These are phyloP conservation scores for Odontomyia ornata DNA, from an alignment of 2,888 invertebrate genomes.

Conservation along the genomic window DNA sequence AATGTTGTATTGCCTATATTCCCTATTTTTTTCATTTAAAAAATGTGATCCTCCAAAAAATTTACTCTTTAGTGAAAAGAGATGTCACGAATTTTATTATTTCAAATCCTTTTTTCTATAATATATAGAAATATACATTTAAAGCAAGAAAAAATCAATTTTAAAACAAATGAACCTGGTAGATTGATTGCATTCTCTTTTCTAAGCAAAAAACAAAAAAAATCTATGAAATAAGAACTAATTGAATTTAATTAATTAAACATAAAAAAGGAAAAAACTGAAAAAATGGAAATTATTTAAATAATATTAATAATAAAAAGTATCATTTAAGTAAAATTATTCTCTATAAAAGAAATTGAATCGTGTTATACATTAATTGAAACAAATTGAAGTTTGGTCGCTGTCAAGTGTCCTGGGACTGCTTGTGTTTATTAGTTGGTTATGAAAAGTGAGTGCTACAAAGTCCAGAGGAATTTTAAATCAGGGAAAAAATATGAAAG, in stretches of 20 bases:
- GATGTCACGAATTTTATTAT: constrained; percentile 14
- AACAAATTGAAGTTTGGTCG: background rate
- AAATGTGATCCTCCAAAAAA: background rate
- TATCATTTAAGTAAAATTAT: constrained; percentile 39
- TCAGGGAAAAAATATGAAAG: too few relatives aligned
- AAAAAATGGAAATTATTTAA: constrained; percentile 41
- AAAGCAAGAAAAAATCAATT: background rate
- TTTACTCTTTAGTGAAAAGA: background rate
- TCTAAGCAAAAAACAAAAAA: constrained; percentile 32
- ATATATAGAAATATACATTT: background rate
- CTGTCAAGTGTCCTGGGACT: too few relatives aligned
- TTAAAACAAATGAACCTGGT: constrained; percentile 31
- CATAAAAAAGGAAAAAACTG: too few relatives aligned
- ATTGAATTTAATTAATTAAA: constrained; percentile 44
- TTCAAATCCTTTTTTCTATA: constrained; percentile 15
- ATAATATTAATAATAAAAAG: constrained; percentile 35
- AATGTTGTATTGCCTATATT: background rate
- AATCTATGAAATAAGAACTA: constrained; percentile 37
- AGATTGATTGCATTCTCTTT: constrained; percentile 48
- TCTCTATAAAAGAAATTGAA: background rate
- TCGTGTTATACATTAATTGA: background rate
- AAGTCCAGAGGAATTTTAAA: too few relatives aligned
- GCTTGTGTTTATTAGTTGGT: too few relatives aligned
- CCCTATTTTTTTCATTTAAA: background rate
- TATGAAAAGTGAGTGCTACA: too few relatives aligned